Base-by-base conservation (phyloP, 2,888 invertebrate species). In the Lycaena phlaeas region DNA sequence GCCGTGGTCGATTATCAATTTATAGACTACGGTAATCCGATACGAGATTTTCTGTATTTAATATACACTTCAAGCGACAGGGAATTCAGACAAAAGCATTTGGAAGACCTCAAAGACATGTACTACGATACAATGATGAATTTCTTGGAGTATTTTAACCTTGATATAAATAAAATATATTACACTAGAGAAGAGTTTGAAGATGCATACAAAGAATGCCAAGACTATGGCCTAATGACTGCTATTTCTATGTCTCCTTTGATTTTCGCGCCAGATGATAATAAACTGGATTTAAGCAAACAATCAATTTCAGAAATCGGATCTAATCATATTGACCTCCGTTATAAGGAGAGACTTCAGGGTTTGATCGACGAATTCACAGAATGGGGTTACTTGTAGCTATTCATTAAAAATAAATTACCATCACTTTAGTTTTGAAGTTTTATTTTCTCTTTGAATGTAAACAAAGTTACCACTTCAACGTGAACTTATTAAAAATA, bases 1-100 rank as follows among this genome's bases (percentile, higher is more conserved):
- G 45, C 67, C 3, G 39, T 56, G n/a, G 45, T 64, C 0, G 61
- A 64, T 40, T 63, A 54, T 12, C 64, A 64, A 42, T 18, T 56
- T 0, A 9, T 56, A 0, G 36, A 47, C 29, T 56, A 51, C 17
- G 58, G 59, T 2, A 44, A 49, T 4, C 61, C 60, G 3, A 18
- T 59, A 1, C 30, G 42, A 3, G 64, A 64, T 26, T 42, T 64
- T 2, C 14, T 57, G 1, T 57, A 45, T 36, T 55, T 64, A 11
- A 48, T 58, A 14, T 59, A 54, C 12, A 42, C 41, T 0, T 48
- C 47, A 1, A 50, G 52, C 0, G 54, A 59, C 28, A 34, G 36
- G 2, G 29, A 52, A 22, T 64, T 70, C 34, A 50, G 70, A 22
- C 49, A 36, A 12, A 34, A 53, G 0, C 54, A 71, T 36, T 38